Conservation (phyloP, 2,797 vertebrate species). For the Poeciliopsis gracilis region DNA sequence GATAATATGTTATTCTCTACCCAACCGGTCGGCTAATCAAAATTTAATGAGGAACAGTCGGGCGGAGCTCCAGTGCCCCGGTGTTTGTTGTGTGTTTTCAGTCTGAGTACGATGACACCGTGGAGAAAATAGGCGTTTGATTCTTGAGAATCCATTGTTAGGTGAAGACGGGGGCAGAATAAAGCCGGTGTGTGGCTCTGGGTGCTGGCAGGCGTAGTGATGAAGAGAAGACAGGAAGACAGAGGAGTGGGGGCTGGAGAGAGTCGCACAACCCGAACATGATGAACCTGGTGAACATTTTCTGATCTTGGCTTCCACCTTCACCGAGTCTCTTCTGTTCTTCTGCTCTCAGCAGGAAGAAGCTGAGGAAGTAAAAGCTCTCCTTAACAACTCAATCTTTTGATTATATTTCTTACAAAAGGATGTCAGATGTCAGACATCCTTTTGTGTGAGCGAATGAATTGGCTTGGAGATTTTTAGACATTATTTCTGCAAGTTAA, state of each 20-base stretch:
- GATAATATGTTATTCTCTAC: neutral
- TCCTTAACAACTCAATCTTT: neutral
- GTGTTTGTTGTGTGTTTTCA: slow-evolving; percentile 28
- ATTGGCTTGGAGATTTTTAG: neutral
- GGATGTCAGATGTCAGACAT: neutral
- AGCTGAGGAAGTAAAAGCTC: neutral
- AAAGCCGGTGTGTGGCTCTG: slow-evolving; percentile 7
- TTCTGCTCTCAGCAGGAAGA: slow-evolving; percentile 1
- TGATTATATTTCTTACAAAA: neutral
- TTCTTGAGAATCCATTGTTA: slow-evolving; percentile 28
- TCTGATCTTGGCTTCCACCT: neutral
- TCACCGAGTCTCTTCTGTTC: neutral
- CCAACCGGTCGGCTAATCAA: slow-evolving; percentile 30
- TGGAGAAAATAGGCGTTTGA: slow-evolving; percentile 50
- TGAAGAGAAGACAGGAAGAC: neutral
- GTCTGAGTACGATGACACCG: slow-evolving; percentile 25
- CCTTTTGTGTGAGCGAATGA: neutral
- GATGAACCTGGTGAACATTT: neutral
- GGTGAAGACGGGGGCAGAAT: slow-evolving; percentile 14
- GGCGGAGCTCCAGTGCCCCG: slow-evolving; percentile 7
- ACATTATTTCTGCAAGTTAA: neutral
- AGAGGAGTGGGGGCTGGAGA: neutral
- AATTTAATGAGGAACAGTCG: slow-evolving; percentile 40
- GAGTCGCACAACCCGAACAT: neutral
- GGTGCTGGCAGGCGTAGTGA: neutral